These are phyloP conservation scores for Bradypodion pumilum DNA, from an alignment of 2,797 vertebrate species.

Conservation along the genomic window DNA sequence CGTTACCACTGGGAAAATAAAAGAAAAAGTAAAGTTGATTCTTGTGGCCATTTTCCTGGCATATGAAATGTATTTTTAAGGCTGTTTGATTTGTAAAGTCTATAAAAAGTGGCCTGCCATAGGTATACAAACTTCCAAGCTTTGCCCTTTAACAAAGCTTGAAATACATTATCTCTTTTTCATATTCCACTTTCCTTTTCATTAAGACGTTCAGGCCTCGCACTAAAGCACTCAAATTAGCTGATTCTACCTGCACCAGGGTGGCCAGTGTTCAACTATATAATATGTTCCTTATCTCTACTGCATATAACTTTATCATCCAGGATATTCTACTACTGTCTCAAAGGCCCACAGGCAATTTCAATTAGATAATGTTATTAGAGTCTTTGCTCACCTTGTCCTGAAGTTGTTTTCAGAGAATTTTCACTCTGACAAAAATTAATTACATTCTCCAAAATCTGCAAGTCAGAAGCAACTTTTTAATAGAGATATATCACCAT, in stretches of 20 bases:
- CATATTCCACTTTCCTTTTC: neutral
- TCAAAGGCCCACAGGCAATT: constrained; percentile 11
- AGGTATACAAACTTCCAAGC: neutral
- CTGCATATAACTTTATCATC: neutral
- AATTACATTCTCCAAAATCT: neutral
- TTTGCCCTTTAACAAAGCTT: neutral
- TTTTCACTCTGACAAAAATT: constrained; percentile 14
- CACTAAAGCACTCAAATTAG: neutral
- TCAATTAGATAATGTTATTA: constrained; percentile 26
- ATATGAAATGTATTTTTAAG: neutral
- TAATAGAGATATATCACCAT: neutral
- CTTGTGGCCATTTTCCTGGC: neutral
- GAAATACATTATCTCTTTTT: neutral
- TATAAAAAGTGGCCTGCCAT: neutral
- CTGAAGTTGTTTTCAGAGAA: constrained; percentile 17
- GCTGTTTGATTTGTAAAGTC: neutral
- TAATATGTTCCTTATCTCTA: neutral
- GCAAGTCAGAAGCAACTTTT: neutral
- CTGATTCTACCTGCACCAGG: constrained; percentile 4
- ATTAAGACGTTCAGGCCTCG: neutral
- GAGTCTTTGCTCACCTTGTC: constrained; percentile 5
- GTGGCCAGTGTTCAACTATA: neutral
- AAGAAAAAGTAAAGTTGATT: neutral
- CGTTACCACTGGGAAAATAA: neutral
- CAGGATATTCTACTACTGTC: neutral